Conservation (phyloP, 2,888 invertebrate species). For the Lasioglossum vierecki region DNA sequence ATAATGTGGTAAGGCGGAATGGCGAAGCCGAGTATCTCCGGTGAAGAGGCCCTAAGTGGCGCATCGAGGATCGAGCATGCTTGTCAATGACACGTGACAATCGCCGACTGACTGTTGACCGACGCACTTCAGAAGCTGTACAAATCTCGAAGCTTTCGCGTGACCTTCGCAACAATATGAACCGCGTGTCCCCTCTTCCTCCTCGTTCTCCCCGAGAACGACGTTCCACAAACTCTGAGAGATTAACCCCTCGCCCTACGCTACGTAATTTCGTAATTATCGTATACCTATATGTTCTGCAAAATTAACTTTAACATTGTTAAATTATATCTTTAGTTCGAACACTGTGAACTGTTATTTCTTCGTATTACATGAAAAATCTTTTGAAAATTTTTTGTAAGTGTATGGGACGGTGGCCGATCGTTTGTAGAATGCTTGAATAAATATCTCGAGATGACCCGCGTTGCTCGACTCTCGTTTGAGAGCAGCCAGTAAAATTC, state of each 20-base stretch:
- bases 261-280: no score
- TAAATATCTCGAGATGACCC: background rate
- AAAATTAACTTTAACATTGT: no score
- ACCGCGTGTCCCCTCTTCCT: background rate
- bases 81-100: constrained; percentile 15
- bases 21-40: background rate
- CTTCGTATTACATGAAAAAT: no score
- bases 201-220: background rate
- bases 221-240: background rate
- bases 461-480: background rate
- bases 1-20: background rate
- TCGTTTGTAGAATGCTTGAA: background rate
- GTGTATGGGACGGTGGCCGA: background rate
- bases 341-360: no score
- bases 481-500: background rate
- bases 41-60: background rate
- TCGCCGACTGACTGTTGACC: constrained; percentile 13
- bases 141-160: constrained; percentile 2
- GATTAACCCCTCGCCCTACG: background rate
- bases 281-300: no score
- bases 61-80: constrained; percentile 7
- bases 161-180: background rate
- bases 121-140: constrained; percentile 6
- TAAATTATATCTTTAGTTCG: no score
- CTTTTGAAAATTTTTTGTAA: no score